Evolutionary conservation across 1,140 invertebrate genomes (phyloP), one percentile per base, ranked within the genome.

Genomic region (Pogonomyrmex californicus): DNA sequence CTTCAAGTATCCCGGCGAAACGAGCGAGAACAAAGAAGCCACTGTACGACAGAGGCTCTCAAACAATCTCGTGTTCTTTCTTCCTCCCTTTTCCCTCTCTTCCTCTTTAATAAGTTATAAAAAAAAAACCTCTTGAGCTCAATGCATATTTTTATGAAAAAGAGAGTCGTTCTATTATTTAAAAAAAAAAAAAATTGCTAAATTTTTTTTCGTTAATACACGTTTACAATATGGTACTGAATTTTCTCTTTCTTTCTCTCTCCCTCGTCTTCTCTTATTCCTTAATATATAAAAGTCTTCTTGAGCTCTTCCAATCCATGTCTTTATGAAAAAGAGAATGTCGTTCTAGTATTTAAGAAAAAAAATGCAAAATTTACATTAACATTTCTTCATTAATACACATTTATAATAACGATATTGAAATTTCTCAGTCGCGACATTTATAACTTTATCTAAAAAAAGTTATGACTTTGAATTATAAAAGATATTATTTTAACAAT

Each of bases 41-140:
- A 83, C 68, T 83, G 79, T 83, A 60, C 12, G 7, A 6, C 68
- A 83, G 79, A 83, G 68, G 79, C 68, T 83, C 79, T 83, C 79
- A 71, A 65, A 82, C 54, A 49, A 75, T 60, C 44, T 73, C 33
- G 30, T 30, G 4, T 2, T 68, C 41, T 23, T 2, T 58, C 23
- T 41, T 36, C 41, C 17, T 66, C n/a, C 41, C 14, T 2, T 58
- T 9, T 41, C 63, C 41, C 17, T 66, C n/a, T 66, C 33, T 44
- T 10, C 0, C 7, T 73, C 30, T 1, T 83, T 41, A 60, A 83
- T 47, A 49, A 83, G 17, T 62, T 75, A 17, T 36, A 33, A 49
- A 47, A 60, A 75, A 38, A 23, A 23, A 23, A 23, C 23, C 23
- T 23, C 23, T 23, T 23, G 23, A 23, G 23, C 23, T 23, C 23